Base-by-base conservation (phyloP, 2,888 invertebrate species). In the Tenthredo livida region DNA sequence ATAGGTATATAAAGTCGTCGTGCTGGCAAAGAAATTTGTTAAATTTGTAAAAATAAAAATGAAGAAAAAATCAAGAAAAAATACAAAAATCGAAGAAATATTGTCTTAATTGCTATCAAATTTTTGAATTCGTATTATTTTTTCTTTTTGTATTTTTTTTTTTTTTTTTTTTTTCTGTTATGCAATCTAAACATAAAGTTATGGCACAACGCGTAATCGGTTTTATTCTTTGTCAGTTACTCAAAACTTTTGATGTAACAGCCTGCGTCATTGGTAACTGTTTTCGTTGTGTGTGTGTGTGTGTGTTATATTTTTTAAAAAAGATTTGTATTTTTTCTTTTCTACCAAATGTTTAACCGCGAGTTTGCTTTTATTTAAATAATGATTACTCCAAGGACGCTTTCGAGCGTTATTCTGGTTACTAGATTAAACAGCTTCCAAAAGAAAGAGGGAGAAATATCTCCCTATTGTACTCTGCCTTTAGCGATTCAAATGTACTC, bases 401-500 rank as follows among this genome's bases (percentile, higher is more conserved):
- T 47, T 75, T n/a, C 15, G 43, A 21, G 47, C 47, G 75, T 75
- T n/a, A 75, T 47, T 75, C 10, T 47, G 47, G 61, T 61, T 25
- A 75, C 43, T 47, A 47, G 43, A 47, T 75, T 75, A 47, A 47
- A 17, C 40, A 15, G 29, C 25, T 5, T 12, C 33, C 5, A 67
- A 21, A 21, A 61, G 21, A 12, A 61, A 61, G 61, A 61, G 43
- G 21, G 40, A 43, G 73, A 73, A 40, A 73, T 40, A 73, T 73
- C 43, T 43, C 43, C 43, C 73, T 73, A 43, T 73, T 73, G 73
- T 73, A 73, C 73, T 17, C 73, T 17, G 73, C 73, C 73, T 43
- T 73, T n/a, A 73, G 73, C 73, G n/a, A 73, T 73, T 73, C 73
- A 25, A 73, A 73, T 17, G 43, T 73, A 21, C 73, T 73, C 73